These are phyloP conservation scores for Macrotis lagotis DNA, from an alignment of 2,113 vertebrate species.

Conservation along the genomic window DNA sequence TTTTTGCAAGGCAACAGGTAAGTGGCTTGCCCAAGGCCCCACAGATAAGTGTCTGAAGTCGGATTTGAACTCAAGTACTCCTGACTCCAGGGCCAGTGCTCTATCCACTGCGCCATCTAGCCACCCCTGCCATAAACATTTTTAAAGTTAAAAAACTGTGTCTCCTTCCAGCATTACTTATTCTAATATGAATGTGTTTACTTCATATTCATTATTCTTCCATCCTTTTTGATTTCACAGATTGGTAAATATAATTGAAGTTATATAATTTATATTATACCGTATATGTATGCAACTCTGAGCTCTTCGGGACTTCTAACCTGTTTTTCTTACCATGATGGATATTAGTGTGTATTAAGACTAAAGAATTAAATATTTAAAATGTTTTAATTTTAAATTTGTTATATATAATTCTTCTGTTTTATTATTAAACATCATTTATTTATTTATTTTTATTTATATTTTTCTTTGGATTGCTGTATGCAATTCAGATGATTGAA, in stretches of 20 bases:
- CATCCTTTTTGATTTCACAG: conserved; percentile 75
- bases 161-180: conserved; percentile 80
- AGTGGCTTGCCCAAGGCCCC: too few relatives aligned
- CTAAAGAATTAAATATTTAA: conserved; percentile 79
- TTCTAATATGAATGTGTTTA: conserved; percentile 78
- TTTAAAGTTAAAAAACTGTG: conserved; percentile 77
- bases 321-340: conserved; percentile 50
- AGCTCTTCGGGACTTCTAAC: conserved; percentile 60
- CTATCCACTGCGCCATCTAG: too few relatives aligned
- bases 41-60: too few relatives aligned
- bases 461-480: conserved; percentile 74
- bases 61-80: too few relatives aligned
- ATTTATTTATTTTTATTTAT: conserved; percentile 61
- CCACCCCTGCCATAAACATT: conserved; percentile 84
- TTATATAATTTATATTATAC: conserved; percentile 80
- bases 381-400: conserved; percentile 79
- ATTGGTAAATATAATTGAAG: conserved; percentile 75
- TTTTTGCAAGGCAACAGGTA: too few relatives aligned
- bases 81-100: too few relatives aligned
- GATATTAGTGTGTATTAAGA: conserved; percentile 75
- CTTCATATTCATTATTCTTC: conserved; percentile 77
- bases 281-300: conserved; percentile 72
- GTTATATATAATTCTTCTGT: conserved; percentile 78
- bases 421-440: conserved; percentile 80
- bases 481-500: conserved; percentile 80